These are phyloP conservation scores for Miltochrista miniata DNA, from an alignment of 2,888 invertebrate genomes.

Conservation along the genomic window DNA sequence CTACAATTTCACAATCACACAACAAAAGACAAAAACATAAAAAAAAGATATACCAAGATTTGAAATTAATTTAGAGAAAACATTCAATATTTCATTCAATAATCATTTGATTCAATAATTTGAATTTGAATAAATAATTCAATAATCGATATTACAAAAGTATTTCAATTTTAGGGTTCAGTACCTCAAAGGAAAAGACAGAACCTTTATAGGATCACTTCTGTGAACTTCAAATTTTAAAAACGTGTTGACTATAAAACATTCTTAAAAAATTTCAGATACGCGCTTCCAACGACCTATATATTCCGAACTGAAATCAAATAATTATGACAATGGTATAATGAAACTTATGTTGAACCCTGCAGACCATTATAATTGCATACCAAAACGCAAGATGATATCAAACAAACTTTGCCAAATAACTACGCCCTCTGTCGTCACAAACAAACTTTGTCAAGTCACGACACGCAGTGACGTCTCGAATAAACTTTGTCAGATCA, in stretches of 20 bases:
- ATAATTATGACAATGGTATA: neutral
- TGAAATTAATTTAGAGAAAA: too few relatives aligned
- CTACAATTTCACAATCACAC: too few relatives aligned
- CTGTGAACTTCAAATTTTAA: too few relatives aligned
- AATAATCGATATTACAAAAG: too few relatives aligned
- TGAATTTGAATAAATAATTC: too few relatives aligned
- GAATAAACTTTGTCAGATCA: conserved; percentile 7
- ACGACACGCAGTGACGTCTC: conserved; percentile 18
- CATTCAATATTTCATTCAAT: too few relatives aligned
- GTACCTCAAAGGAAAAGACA: too few relatives aligned
- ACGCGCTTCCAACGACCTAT: neutral
- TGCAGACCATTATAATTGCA: neutral
- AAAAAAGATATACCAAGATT: too few relatives aligned
- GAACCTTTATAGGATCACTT: too few relatives aligned
- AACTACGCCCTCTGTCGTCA: neutral
- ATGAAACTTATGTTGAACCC: neutral
- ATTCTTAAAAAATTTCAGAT: neutral
- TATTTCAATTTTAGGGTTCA: too few relatives aligned
- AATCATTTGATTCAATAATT: too few relatives aligned
- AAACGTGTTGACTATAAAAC: neutral
- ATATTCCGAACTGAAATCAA: neutral
- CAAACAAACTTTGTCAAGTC: conserved; percentile 25
- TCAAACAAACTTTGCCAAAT: conserved; percentile 4
- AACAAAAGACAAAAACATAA: too few relatives aligned
- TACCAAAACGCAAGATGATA: neutral